Evolutionary conservation across 2,888 invertebrate species (phyloP), one percentile per base, ranked within the genome.

Genomic region (Drosophila aldrichi): DNA sequence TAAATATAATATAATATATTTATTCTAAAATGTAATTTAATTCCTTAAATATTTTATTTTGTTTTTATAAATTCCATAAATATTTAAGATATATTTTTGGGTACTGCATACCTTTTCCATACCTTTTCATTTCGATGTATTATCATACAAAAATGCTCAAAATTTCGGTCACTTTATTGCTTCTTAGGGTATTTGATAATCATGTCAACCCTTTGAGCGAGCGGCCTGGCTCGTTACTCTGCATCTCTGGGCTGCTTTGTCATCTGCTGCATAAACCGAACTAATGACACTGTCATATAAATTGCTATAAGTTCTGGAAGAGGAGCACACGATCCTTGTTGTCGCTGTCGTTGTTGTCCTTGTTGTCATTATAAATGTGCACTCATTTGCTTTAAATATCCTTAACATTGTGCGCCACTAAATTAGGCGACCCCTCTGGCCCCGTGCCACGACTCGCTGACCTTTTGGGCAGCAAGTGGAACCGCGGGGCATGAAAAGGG

Each of bases 311-410:
- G 79, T 70, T 68, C 44, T 40, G 51, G 46, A 61, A 54, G 63
- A 77, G 77, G 62, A 74, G 54, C 56, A 71, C 52, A 74, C 67
- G 67, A 77, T 73, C 74, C 82, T 63, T 69, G 72, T 65, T 82
- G 75, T 60, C 51, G 71, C 58, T 82, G 38, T 38, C 38, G 38
- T 62, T 40, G 61, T 74, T 66, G 72, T 62, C 70, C 84, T 87
- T 80, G 88, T 82, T 84, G 88, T 85, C 84, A 77, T 84, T 84
- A 84, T 84, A 79, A 84, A 84, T 88, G 84, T 88, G 88, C 83
- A 76, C 88, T 84, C 88, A 84, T 84, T 84, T 84, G 88, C 88
- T 79, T 84, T 85, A 83, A 83, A 88, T 85, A 82, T 80, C 80
- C 82, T 70, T 68, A 76, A 88, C 84, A 79, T 87, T 83, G 81